Percentiles rank a stretch among this genome's conserved stretches.
Conservation (phyloP, 2,888 invertebrate species). For the Anthophora plumipes region DNA sequence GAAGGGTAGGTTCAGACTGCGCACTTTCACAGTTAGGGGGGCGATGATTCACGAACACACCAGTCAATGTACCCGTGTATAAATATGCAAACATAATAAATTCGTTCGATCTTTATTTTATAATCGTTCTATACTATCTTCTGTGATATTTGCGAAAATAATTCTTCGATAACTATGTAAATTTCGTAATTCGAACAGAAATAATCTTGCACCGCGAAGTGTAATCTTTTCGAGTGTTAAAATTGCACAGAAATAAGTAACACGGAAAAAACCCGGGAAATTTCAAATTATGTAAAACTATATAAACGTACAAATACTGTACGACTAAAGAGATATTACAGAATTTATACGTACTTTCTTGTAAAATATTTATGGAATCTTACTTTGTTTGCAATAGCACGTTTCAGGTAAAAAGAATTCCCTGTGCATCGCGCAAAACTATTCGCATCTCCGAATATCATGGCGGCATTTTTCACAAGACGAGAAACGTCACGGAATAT, state of each 20-base stretch:
- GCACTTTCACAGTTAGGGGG: conserved; percentile 62
- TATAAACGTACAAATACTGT: too few relatives aligned
- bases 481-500: background rate
- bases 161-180: background rate
- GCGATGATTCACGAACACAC: conserved; percentile 59
- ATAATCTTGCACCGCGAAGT: too few relatives aligned
- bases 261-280: too few relatives aligned
- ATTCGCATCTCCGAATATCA: background rate
- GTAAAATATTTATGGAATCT: background rate
- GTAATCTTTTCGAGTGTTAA: background rate
- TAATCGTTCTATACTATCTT: background rate
- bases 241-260: background rate
- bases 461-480: background rate
- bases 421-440: background rate
- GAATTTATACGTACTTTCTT: too few relatives aligned
- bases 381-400: background rate
- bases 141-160: background rate
- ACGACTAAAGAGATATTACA: too few relatives aligned
- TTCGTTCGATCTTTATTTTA: background rate
- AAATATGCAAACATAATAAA: conserved; percentile 28
- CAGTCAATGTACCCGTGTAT: conserved; percentile 33
- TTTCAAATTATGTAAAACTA: background rate
- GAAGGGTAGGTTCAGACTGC: conserved; percentile 56
- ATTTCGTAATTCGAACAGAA: background rate
- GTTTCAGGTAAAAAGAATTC: background rate